These are phyloP conservation scores for Spondyliosoma cantharus DNA, from an alignment of 2,797 vertebrate genomes.

Conservation along the genomic window DNA sequence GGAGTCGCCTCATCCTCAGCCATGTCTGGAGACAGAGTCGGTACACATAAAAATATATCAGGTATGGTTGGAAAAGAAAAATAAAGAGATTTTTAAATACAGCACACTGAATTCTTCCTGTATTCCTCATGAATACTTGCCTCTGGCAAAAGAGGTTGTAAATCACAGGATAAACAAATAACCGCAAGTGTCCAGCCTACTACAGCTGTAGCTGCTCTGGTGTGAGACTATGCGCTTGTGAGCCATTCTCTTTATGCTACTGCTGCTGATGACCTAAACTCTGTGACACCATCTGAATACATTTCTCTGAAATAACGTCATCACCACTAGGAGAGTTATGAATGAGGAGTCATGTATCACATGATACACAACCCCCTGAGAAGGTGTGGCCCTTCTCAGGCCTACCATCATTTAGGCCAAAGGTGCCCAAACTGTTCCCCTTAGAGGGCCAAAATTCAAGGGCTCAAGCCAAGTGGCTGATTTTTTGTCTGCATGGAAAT, in stretches of 20 bases:
- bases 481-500: not conserved
- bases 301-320: conserved; percentile 61
- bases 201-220: conserved; percentile 9
- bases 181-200: not conserved
- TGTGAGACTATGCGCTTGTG: conserved; percentile 5
- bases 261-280: conserved; percentile 41
- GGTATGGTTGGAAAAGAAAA: not conserved
- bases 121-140: conserved; percentile 3
- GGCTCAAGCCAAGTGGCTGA: too few relatives aligned
- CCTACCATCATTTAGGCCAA: conserved; percentile 32
- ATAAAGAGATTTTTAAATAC: not conserved
- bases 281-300: conserved; percentile 47
- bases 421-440: not conserved
- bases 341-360: conserved; percentile 41
- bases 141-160: conserved; percentile 8
- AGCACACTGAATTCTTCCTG: not conserved
- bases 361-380: conserved; percentile 15
- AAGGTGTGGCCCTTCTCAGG: not conserved
- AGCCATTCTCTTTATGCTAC: conserved; percentile 14
- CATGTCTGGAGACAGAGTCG: conserved; percentile 82
- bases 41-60: not conserved
- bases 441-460: too few relatives aligned
- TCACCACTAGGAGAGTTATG: conserved; percentile 12
- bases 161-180: conserved; percentile 35
- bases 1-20: conserved; percentile 95